Evolutionary conservation across 2,888 invertebrate genomes (phyloP).

Genomic region (Augiades crinisus): DNA sequence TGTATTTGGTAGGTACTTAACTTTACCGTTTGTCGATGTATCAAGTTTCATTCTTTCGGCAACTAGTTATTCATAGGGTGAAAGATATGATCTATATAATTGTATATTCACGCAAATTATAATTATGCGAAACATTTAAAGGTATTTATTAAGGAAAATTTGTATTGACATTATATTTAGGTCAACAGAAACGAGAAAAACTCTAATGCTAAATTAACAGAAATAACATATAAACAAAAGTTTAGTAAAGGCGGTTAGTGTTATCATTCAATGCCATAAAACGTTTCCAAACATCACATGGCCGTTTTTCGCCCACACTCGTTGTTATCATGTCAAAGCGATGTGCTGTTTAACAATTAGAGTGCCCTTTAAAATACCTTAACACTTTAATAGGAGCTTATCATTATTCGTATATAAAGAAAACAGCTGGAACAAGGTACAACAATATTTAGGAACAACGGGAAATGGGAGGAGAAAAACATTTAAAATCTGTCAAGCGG

Average conservation of each 20-base stretch:
- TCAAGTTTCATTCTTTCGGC: too few relatives aligned
- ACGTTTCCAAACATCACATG: slow-evolving; percentile 66
- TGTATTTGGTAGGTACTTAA: too few relatives aligned
- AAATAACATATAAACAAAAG: slow-evolving; percentile 12
- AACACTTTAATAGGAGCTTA: not conserved
- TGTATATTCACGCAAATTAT: too few relatives aligned
- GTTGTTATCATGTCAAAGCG: slow-evolving; percentile 59
- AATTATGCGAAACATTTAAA: not conserved
- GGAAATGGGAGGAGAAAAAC: slow-evolving; percentile 23
- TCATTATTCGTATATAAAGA: not conserved
- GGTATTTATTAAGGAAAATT: not conserved
- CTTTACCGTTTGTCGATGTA: too few relatives aligned
- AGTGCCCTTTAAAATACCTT: slow-evolving; percentile 42
- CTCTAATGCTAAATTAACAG: not conserved
- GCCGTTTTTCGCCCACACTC: slow-evolving; percentile 62
- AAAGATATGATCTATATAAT: too few relatives aligned
- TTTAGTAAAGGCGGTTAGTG: slow-evolving; percentile 45
- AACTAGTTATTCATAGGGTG: too few relatives aligned
- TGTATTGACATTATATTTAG: not conserved
- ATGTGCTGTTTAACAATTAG: slow-evolving; percentile 43
- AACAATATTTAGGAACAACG: slow-evolving; percentile 3
- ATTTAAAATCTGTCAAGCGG: slow-evolving; percentile 27
- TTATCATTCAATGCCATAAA: slow-evolving; percentile 50
- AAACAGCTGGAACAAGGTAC: not conserved
- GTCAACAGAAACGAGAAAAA: not conserved